Evolutionary conservation across 1,140 invertebrate species (phyloP).

Genomic region (Lucilia cuprina): DNA sequence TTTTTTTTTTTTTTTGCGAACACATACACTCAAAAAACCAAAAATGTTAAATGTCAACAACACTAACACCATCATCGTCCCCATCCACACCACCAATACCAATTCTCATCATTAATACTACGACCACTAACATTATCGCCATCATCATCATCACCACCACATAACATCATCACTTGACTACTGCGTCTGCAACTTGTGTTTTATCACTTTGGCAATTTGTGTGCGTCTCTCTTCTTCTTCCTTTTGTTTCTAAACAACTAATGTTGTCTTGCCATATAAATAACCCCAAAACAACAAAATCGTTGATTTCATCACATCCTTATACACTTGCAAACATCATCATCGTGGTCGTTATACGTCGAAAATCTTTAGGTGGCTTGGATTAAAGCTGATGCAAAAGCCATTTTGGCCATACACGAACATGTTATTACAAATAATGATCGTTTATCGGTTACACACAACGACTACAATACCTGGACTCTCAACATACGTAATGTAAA

Average conservation of each 20-base stretch:
- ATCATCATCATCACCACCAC: no score
- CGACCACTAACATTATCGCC: background rate
- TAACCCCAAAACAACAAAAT: background rate
- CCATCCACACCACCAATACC: background rate
- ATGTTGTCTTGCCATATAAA: slow-evolving; percentile 9
- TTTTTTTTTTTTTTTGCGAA: background rate
- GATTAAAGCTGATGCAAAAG: slow-evolving; percentile 92
- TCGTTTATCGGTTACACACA: slow-evolving; percentile 83
- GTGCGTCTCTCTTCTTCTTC: background rate
- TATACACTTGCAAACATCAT: background rate
- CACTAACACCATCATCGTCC: slow-evolving; percentile 19
- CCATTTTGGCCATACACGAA: slow-evolving; percentile 89
- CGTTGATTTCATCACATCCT: slow-evolving; percentile 32
- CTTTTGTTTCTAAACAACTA: background rate
- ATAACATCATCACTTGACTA: background rate
- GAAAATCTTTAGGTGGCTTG: slow-evolving; percentile 77
- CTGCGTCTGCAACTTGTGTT: background rate
- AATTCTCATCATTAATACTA: background rate
- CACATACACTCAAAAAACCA: no score
- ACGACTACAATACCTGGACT: slow-evolving; percentile 87
- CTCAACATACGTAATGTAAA: slow-evolving; percentile 82
- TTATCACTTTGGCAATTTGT: background rate
- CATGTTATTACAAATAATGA: slow-evolving; percentile 92
- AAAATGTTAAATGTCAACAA: slow-evolving; percentile 45
- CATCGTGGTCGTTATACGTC: no score